Evolutionary conservation across 2,113 vertebrate genomes (phyloP).

Genomic region (Cettia cetti): DNA sequence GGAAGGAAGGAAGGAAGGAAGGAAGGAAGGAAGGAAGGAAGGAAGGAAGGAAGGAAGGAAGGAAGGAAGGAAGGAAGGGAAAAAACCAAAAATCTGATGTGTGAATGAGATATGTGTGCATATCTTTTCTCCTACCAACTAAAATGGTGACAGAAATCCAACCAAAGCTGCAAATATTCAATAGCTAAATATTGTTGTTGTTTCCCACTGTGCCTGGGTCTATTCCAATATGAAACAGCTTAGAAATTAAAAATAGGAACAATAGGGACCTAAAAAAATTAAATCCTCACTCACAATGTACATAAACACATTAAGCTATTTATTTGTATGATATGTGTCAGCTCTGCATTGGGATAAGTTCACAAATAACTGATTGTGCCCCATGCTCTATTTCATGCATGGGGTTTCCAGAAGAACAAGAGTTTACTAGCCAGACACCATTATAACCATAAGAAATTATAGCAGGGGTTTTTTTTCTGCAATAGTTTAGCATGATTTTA

Average conservation of each 20-base stretch:
- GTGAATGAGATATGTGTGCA: background rate
- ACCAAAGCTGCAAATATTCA: background rate
- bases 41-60: background rate
- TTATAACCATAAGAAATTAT: conserved; percentile 34
- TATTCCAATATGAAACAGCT: conserved; percentile 1
- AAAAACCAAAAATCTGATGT: background rate
- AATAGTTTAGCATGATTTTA: conserved; percentile 49
- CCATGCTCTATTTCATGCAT: background rate
- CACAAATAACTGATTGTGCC: conserved; percentile 12
- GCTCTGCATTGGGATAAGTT: conserved; percentile 8
- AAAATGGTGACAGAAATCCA: background rate
- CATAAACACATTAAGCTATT: conserved; percentile 7
- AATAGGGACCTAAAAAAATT: background rate
- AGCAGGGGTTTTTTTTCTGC: background rate
- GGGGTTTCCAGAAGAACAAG: background rate
- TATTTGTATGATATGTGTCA: conserved; percentile 29
- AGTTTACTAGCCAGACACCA: background rate
- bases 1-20: no score
- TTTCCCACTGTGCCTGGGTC: background rate
- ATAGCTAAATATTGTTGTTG: background rate
- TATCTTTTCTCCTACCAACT: background rate
- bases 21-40: background rate
- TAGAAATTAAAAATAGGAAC: conserved; percentile 18
- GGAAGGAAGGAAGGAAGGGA: background rate
- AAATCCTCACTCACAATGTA: conserved; percentile 23